Evolutionary conservation across 2,113 vertebrate genomes (phyloP).

Genomic region (Boleophthalmus pectinirostris): DNA sequence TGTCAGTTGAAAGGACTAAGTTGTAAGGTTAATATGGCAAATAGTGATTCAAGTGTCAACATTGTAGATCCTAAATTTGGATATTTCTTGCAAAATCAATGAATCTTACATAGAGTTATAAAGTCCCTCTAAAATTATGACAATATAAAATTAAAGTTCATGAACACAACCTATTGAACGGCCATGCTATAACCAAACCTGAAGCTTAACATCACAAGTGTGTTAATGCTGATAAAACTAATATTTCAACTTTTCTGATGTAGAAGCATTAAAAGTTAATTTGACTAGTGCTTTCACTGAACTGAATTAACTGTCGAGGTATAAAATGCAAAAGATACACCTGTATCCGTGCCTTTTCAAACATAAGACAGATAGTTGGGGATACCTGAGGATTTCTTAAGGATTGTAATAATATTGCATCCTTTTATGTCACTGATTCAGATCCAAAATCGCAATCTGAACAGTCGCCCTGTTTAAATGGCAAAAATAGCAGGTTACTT

Average conservation of each 20-base stretch:
- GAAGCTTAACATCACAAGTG: constrained; percentile 19
- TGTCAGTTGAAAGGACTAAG: too few species aligned
- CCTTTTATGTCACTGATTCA: constrained; percentile 22
- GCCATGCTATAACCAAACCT: constrained; percentile 26
- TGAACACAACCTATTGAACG: neutral
- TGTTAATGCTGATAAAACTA: constrained; percentile 24
- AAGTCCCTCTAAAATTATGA: too few species aligned
- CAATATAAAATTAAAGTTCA: too few species aligned
- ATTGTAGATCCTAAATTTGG: too few species aligned
- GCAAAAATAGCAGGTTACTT: constrained; percentile 12
- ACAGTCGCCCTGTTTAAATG: constrained; percentile 7
- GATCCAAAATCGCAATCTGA: constrained; percentile 27
- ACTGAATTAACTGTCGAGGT: constrained; percentile 40
- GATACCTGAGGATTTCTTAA: constrained; percentile 72
- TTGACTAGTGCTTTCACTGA: constrained; percentile 34
- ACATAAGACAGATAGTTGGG: constrained; percentile 48
- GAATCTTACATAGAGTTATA: too few species aligned
- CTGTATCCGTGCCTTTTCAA: constrained; percentile 57
- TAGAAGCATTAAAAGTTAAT: constrained; percentile 67
- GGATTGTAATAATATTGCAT: constrained; percentile 72
- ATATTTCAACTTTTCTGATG: constrained; percentile 31
- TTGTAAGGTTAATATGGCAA: too few species aligned
- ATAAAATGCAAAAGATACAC: constrained; percentile 48
- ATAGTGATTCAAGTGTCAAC: too few species aligned
- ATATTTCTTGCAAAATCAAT: too few species aligned